phyloP scores from a whole-genome alignment of 2,888 invertebrate genomes.

The Drosophila birchii region DNA sequence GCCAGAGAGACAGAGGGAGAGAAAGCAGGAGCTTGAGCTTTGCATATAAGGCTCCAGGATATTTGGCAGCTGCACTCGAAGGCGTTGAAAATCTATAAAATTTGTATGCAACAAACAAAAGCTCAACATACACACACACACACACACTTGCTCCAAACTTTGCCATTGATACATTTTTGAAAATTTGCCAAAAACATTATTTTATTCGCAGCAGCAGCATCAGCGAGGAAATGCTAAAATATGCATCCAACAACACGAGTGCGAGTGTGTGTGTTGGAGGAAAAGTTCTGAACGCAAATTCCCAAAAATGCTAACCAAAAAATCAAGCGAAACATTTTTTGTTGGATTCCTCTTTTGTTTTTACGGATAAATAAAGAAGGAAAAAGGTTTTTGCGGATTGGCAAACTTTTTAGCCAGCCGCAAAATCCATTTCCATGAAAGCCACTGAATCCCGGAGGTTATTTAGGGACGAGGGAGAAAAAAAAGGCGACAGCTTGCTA shows the following conservation, averaged over 20 bases:
- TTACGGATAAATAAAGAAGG: slow-evolving; percentile 1
- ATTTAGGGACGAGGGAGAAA: neutral
- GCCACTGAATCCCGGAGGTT: slow-evolving; percentile 15
- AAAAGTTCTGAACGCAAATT: slow-evolving; percentile 33
- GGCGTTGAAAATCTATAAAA: slow-evolving; percentile 75
- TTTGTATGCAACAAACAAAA: slow-evolving; percentile 68
- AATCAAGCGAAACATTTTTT: slow-evolving; percentile 41
- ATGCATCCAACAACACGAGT: slow-evolving; percentile 16
- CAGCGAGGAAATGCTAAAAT: slow-evolving; percentile 42
- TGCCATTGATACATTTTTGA: slow-evolving; percentile 56
- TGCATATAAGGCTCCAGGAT: slow-evolving; percentile 62
- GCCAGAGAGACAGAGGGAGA: slow-evolving; percentile 13
- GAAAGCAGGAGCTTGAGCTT: slow-evolving; percentile 10
- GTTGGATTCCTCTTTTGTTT: slow-evolving; percentile 23
- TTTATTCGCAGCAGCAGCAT: slow-evolving; percentile 32
- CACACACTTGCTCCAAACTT: slow-evolving; percentile 9
- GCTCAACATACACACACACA: slow-evolving; percentile 29
- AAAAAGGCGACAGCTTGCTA: slow-evolving; percentile 10
- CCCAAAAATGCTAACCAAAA: slow-evolving; percentile 25
- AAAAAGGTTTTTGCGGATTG: slow-evolving; percentile 23
- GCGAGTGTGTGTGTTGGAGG: neutral
- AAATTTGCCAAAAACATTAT: slow-evolving; percentile 57
- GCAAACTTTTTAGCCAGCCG: slow-evolving; percentile 33
- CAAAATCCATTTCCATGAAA: slow-evolving; percentile 44
- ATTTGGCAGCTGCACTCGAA: slow-evolving; percentile 64